Percentiles rank a stretch among this genome's conserved stretches.
Evolutionary conservation across 2,113 vertebrate genomes (phyloP).

Genomic region (Hyla sarda): DNA sequence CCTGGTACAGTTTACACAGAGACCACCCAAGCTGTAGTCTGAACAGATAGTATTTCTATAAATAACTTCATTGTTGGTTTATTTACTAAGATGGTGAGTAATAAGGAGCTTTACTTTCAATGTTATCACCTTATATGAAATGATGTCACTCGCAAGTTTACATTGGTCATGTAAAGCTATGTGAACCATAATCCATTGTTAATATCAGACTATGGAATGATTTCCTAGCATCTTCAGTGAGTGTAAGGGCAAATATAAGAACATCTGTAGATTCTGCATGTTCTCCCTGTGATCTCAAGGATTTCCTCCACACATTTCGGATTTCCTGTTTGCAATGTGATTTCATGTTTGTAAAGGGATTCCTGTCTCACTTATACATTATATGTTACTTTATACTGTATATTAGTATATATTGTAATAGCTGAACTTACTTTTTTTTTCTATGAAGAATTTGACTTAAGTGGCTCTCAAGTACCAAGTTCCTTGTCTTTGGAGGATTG

Average conservation of each 20-base stretch:
- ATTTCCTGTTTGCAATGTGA: neutral
- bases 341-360: neutral
- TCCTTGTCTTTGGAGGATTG: too few relatives aligned
- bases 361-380: too few relatives aligned
- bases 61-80: neutral
- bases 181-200: neutral
- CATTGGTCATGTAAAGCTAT: neutral
- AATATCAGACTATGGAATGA: neutral
- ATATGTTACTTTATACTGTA: too few relatives aligned
- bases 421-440: too few relatives aligned
- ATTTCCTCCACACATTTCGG: neutral
- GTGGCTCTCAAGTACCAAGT: too few relatives aligned
- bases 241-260: neutral
- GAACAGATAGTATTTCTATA: conserved; percentile 14
- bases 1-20: neutral
- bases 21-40: conserved; percentile 50
- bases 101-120: neutral
- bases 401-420: too few relatives aligned
- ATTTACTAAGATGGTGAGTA: neutral
- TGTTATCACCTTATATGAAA: neutral
- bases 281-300: neutral
- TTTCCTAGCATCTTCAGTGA: neutral
- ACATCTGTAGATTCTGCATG: neutral
- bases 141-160: neutral
- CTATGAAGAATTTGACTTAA: too few relatives aligned